A percentile compares a stretch with the other conserved stretches of the same genome.
phyloP scores from a whole-genome alignment of 2,888 invertebrate species.

The Pecten maximus region DNA sequence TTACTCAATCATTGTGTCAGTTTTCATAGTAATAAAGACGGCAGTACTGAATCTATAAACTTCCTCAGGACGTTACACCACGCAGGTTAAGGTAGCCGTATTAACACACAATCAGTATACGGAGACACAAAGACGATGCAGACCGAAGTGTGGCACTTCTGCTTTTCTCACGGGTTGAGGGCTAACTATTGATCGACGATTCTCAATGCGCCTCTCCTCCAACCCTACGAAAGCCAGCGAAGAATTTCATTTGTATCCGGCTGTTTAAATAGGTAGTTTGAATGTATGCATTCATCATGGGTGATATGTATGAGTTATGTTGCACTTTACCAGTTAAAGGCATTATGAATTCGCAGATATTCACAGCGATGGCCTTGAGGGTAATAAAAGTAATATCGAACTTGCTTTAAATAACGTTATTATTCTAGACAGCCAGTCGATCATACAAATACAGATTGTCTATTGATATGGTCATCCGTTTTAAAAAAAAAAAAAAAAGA shows the following conservation, averaged over 20 bases:
- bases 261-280: not conserved
- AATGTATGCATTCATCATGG: not conserved
- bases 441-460: no score
- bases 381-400: no score
- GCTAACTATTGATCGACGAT: not conserved
- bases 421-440: no score
- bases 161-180: not conserved
- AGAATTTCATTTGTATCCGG: not conserved
- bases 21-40: not conserved
- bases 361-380: not conserved
- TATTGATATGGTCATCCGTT: no score
- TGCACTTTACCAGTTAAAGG: not conserved
- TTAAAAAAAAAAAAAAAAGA: no score
- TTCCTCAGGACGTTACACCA: not conserved
- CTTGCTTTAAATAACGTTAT: no score
- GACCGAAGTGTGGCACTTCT: not conserved
- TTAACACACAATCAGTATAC: not conserved
- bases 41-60: not conserved
- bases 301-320: not conserved
- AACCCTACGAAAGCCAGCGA: not conserved
- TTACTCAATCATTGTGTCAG: not conserved
- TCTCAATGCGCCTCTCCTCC: not conserved
- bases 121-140: not conserved
- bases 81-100: not conserved
- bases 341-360: not conserved